Conservation (phyloP, 2,888 invertebrate species). For the Meta bourneti region DNA sequence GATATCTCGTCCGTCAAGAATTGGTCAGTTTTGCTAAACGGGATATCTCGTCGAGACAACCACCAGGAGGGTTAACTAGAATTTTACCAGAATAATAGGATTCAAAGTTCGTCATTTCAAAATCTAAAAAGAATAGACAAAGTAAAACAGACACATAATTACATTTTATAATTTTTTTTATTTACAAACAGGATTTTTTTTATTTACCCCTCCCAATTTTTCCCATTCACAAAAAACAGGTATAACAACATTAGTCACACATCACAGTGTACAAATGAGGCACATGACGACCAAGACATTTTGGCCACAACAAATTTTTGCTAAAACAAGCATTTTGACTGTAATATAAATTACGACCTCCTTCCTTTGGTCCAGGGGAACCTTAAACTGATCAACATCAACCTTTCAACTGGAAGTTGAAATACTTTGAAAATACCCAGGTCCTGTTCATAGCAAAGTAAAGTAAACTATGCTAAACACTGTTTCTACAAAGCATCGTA, state of each 20-base stretch:
- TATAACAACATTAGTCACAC: conserved; percentile 75
- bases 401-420: conserved; percentile 62
- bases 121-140: not conserved
- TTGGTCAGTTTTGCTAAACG: too few relatives aligned
- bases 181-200: conserved; percentile 75
- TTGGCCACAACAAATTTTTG: conserved; percentile 71
- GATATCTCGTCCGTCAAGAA: too few relatives aligned
- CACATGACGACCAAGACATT: conserved; percentile 74
- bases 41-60: too few relatives aligned
- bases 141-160: not conserved
- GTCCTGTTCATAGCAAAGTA: conserved; percentile 55
- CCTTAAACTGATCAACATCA: conserved; percentile 40
- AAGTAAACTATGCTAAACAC: conserved; percentile 51
- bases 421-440: conserved; percentile 62
- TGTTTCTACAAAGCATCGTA: conserved; percentile 44
- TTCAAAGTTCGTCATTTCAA: too few relatives aligned
- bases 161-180: conserved; percentile 56
- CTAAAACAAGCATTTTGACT: conserved; percentile 67
- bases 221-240: conserved; percentile 72
- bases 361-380: conserved; percentile 44
- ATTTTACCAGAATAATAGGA: too few relatives aligned
- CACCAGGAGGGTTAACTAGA: too few relatives aligned
- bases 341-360: conserved; percentile 40
- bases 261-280: conserved; percentile 77
- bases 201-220: conserved; percentile 64